Conservation (phyloP, 2,113 vertebrate species). For the Anguilla rostrata region DNA sequence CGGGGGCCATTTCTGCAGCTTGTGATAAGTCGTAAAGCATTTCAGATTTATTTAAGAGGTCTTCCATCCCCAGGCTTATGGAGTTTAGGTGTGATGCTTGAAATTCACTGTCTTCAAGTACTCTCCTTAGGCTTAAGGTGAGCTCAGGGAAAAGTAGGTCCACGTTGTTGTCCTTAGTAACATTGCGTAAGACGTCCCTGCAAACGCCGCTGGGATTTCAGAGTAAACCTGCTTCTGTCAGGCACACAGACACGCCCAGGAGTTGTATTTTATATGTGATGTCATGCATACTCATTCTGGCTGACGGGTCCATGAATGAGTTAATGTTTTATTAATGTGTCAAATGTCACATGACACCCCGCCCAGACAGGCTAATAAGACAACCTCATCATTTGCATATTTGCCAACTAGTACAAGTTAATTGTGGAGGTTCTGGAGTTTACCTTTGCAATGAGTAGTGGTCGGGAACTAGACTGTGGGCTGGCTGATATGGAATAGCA, state of each 20-base stretch:
- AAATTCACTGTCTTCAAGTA: conserved; percentile 19
- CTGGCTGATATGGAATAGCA: neutral
- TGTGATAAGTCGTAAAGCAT: conserved; percentile 38
- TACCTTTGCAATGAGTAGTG: neutral
- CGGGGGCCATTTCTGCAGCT: conserved; percentile 30
- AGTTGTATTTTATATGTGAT: neutral
- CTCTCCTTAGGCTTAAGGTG: neutral
- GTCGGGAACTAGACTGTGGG: neutral
- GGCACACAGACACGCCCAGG: neutral
- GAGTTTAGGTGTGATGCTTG: neutral
- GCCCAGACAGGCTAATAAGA: neutral
- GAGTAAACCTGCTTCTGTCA: neutral
- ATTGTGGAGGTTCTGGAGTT: neutral
- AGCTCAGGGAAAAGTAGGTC: neutral
- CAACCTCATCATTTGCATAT: neutral
- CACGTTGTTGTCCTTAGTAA: neutral
- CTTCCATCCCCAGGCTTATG: conserved; percentile 19
- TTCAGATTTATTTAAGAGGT: conserved; percentile 42
- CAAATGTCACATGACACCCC: neutral
- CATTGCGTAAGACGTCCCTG: neutral
- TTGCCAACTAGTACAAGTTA: neutral
- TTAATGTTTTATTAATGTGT: neutral
- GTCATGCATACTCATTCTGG: neutral
- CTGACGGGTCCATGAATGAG: neutral
- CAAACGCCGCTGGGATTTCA: neutral